These are phyloP conservation scores for Siniperca knerii DNA, from an alignment of 2,113 vertebrate species.

Conservation along the genomic window DNA sequence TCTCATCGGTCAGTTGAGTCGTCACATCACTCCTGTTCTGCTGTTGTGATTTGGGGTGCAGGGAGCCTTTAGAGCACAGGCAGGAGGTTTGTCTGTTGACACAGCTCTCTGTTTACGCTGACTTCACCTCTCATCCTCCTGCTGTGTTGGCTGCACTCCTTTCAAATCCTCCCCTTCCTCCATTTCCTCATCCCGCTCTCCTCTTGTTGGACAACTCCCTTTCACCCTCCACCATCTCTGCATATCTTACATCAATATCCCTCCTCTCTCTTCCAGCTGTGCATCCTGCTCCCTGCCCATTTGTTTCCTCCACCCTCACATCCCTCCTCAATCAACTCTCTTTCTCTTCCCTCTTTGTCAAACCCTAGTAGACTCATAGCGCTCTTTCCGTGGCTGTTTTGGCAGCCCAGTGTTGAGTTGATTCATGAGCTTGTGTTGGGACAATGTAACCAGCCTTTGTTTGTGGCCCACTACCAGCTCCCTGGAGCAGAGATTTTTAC, in stretches of 20 bases:
- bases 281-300: constrained; percentile 48
- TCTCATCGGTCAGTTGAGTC: constrained; percentile 4
- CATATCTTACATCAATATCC: constrained; percentile 32
- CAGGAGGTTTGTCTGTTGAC: constrained; percentile 61
- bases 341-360: constrained; percentile 34
- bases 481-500: constrained; percentile 73
- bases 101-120: constrained; percentile 59
- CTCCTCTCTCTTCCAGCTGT: constrained; percentile 53
- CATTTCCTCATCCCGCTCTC: constrained; percentile 55
- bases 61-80: constrained; percentile 26
- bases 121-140: constrained; percentile 56
- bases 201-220: constrained; percentile 22
- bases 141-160: constrained; percentile 52
- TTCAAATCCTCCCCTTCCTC: constrained; percentile 39
- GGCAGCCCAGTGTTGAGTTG: constrained; percentile 58
- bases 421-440: constrained; percentile 72
- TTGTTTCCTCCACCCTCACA: constrained; percentile 44
- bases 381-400: constrained; percentile 59
- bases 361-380: constrained; percentile 22
- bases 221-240: constrained; percentile 36
- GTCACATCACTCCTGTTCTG: constrained; percentile 35
- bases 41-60: constrained; percentile 41
- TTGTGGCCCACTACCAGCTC: constrained; percentile 77
- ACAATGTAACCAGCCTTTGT: constrained; percentile 78
- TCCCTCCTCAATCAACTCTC: constrained; percentile 48